These are phyloP conservation scores for Caenorhabditis brenneri DNA, from an alignment of 1,140 invertebrate genomes.

Conservation along the genomic window DNA sequence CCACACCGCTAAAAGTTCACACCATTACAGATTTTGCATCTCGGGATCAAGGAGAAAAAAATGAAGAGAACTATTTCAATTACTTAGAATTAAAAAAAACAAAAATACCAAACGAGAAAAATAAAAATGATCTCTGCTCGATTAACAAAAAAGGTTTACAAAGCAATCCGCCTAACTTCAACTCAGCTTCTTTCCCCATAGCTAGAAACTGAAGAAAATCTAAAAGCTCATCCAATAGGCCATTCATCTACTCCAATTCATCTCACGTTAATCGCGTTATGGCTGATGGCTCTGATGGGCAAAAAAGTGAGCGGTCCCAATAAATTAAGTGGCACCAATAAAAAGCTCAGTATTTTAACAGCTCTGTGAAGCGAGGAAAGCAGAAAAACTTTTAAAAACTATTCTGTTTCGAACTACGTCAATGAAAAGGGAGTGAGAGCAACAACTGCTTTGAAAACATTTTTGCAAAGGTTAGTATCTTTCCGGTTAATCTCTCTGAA, in stretches of 20 bases:
- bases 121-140: no score
- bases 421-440: not conserved
- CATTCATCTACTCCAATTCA: not conserved
- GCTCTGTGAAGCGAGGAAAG: not conserved
- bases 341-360: not conserved
- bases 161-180: no score
- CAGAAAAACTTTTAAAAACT: not conserved
- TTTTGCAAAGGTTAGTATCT: not conserved
- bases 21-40: not conserved
- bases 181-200: not conserved
- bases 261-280: not conserved
- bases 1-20: constrained; percentile 1
- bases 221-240: not conserved
- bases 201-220: not conserved
- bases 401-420: constrained; percentile 14
- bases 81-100: no score
- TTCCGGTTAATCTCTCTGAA: not conserved
- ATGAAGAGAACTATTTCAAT: not conserved
- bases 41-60: not conserved
- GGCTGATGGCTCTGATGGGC: not conserved
- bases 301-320: not conserved
- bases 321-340: not conserved
- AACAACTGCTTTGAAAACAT: not conserved
- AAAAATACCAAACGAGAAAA: no score
- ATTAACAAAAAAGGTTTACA: no score